Conservation (phyloP, 1,140 invertebrate genomes). For the Drosophila lini region DNA sequence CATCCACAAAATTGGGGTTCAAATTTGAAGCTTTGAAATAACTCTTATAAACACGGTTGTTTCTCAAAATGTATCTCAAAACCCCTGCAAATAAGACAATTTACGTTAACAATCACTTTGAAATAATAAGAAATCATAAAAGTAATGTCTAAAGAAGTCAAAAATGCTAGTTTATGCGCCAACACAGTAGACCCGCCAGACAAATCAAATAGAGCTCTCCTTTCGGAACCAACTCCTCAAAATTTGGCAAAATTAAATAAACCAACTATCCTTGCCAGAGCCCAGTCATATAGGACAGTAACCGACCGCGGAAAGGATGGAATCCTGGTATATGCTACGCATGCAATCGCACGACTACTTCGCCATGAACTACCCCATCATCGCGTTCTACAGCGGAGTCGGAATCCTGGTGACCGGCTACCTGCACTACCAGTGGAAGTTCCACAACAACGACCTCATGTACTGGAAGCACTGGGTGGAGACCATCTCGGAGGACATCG, state of each 20-base stretch:
- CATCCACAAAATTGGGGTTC: conserved; percentile 16
- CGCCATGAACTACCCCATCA: conserved; percentile 59
- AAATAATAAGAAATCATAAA: not conserved
- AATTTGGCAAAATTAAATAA: conserved; percentile 12
- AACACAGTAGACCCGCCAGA: conserved; percentile 24
- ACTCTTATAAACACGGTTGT: conserved; percentile 16
- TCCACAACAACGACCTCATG: conserved; percentile 66
- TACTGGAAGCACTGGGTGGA: conserved; percentile 67
- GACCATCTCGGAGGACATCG: conserved; percentile 54
- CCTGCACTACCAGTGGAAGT: conserved; percentile 70
- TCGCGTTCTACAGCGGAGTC: conserved; percentile 55
- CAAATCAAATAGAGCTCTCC: conserved; percentile 11
- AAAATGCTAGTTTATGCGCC: not conserved
- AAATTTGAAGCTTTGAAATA: not conserved
- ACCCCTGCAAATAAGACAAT: too few relatives aligned
- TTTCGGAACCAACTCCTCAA: conserved; percentile 18
- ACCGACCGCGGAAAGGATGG: conserved; percentile 34
- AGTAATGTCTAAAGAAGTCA: not conserved
- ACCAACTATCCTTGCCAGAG: not conserved
- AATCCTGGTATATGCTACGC: conserved; percentile 54
- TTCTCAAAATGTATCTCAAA: not conserved
- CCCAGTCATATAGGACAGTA: not conserved
- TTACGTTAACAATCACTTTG: not conserved
- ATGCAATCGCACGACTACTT: conserved; percentile 55
- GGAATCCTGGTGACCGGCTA: conserved; percentile 60